Evolutionary conservation across 1,140 invertebrate genomes (phyloP), one percentile per base, ranked within the genome.

Genomic region (Araneus ventricosus): DNA sequence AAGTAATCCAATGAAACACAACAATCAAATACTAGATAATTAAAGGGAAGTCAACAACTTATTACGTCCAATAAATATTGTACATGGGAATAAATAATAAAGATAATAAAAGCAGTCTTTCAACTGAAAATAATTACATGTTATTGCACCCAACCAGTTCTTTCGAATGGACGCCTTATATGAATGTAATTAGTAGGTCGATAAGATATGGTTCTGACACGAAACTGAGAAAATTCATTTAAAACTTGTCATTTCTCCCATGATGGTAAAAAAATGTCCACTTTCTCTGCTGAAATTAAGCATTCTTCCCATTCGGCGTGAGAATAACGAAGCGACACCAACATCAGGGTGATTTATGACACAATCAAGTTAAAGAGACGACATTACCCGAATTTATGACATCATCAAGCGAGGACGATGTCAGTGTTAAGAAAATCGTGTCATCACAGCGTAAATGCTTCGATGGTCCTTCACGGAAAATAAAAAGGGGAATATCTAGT

Each of bases 321-420:
- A 59, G 37, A 59, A 27, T 59, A 57, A 86, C n/a, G 52, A 34
- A 34, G 14, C 20, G 30, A 86, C 52, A 59, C 84, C 27, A 34
- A 24, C 39, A 82, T 30, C 84, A 57, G n/a, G 22, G 24, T 59
- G 45, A 86, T 59, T 86, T 86, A 59, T 59, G 45, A 37, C 45
- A 59, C 45, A 85, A 85, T 86, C 45, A 86, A 86, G 84, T 59
- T 86, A 59, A 86, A 86, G 52, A 59, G 52, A 52, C 45, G 84
- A 34, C 84, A 37, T 86, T 86, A 86, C 84, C 24, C 24, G 57
- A 86, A 86, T 86, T 86, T 59, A 86, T 86, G 84, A 59, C 84
- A 37, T 34, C 52, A 86, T 86, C 84, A 86, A 30, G 34, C 1
- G n/a, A 30, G 14, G 45, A 34, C n/a, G 30, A 61, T 86, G 30